These are phyloP conservation scores for Falco berigora DNA, from an alignment of 2,797 vertebrate species.

Conservation along the genomic window DNA sequence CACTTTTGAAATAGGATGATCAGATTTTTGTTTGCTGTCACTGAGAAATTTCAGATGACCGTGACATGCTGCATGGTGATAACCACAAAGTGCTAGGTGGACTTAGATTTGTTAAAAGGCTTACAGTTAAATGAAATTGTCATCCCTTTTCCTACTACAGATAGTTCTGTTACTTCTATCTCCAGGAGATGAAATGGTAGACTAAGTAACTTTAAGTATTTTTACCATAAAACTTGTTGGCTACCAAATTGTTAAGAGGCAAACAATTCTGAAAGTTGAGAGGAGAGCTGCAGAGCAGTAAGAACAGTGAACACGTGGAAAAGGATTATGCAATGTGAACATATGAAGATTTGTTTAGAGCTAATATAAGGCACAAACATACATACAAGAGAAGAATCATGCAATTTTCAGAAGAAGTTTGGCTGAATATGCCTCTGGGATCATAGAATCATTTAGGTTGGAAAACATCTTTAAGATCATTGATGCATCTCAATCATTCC, in stretches of 20 bases:
- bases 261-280: not conserved
- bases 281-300: not conserved
- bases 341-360: not conserved
- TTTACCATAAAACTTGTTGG: not conserved
- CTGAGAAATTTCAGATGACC: not conserved
- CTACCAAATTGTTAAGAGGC: not conserved
- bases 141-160: not conserved
- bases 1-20: not conserved
- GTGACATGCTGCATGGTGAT: not conserved
- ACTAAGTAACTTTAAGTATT: not conserved
- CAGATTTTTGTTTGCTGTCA: not conserved
- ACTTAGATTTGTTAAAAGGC: not conserved
- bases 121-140: not conserved
- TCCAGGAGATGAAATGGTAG: not conserved
- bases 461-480: too few relatives aligned
- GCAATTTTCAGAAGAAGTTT: not conserved
- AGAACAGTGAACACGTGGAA: not conserved
- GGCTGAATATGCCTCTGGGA: not conserved
- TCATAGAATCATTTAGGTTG: too few relatives aligned
- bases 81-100: not conserved
- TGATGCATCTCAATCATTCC: not conserved
- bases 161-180: not conserved
- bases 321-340: not conserved
- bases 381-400: not conserved
- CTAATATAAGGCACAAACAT: not conserved